phyloP scores from a whole-genome alignment of 2,113 vertebrate genomes.

The Mobula birostris region DNA sequence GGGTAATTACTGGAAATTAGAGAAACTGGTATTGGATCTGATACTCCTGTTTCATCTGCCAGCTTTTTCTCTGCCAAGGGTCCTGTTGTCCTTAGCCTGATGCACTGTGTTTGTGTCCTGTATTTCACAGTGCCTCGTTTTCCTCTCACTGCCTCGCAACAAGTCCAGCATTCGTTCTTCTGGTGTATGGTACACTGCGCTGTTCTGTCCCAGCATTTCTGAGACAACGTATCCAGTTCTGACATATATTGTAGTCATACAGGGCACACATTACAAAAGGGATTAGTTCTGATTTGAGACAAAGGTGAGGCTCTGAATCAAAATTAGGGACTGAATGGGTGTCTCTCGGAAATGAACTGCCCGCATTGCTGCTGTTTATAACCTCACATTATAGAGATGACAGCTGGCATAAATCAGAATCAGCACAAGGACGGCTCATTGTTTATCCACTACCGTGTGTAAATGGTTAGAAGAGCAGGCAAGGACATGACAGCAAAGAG shows the following conservation, averaged over 20 bases:
- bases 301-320: conserved; percentile 31
- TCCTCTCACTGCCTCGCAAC: no score
- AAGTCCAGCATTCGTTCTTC: neutral
- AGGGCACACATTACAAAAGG: neutral
- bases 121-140: neutral
- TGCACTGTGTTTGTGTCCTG: neutral
- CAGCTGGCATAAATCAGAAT: conserved; percentile 29
- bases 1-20: no score
- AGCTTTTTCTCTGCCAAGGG: neutral
- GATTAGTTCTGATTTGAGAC: conserved; percentile 32
- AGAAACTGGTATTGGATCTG: neutral
- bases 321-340: conserved; percentile 19
- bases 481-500: conserved; percentile 20
- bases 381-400: neutral
- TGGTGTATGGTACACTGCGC: neutral
- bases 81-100: neutral
- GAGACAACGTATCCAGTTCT: neutral
- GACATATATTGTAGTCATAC: conserved; percentile 3
- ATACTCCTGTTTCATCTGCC: neutral
- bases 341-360: conserved; percentile 16
- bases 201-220: neutral
- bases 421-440: conserved; percentile 3
- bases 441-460: neutral
- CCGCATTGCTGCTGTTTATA: conserved; percentile 22
- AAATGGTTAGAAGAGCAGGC: conserved; percentile 29